Base-by-base conservation (phyloP, 2,888 invertebrate genomes). In the Pomacea canaliculata region DNA sequence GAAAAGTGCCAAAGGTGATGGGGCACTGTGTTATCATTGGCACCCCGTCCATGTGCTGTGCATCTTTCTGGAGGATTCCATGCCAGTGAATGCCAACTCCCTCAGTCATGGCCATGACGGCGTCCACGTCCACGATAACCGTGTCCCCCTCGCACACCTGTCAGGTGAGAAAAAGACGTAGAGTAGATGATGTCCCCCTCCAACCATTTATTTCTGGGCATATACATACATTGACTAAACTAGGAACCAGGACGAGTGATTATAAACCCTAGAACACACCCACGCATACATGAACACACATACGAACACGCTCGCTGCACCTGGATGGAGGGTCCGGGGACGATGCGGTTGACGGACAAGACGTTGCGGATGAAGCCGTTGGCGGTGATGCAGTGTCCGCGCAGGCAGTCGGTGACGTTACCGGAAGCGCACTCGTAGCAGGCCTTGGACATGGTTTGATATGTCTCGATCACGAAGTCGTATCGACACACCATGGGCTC, bases 71-170 rank as follows among this genome's bases (percentile, higher is more conserved):
- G 7, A 83, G 81, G 5, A 87, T 78, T 0, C 97, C 97, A 87
- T 97, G 97, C 97, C 97, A 97, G 88, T 97, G 97, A 46, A 97
- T 94, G 0, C 95, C 94, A 0, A 96, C 96, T 46, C 94, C 94
- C 88, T 96, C 96, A 0, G 95, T 94, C 87, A 94, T 93, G 13
- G 81, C 79, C 89, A 97, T 89, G 78, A 93, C 93, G 88, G 97
- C 97, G 81, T 94, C 93, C 10, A 97, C 95, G 86, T 96, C 96
- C 0, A 96, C 96, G 46, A 95, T 93, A 5, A 97, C 92, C 49
- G 93, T 93, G 88, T 97, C 97, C n/a, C 95, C 94, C 84, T 94
- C 92, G 89, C 97, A 97, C 0, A 97, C 96, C 95, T 96, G 12
- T 7, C 51, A 56, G 51, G 16, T 56, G 10, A 56, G 8, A 56